Evolutionary conservation across 2,888 invertebrate genomes (phyloP), one percentile per base, ranked within the genome.

Genomic region (Drosophila affinis): DNA sequence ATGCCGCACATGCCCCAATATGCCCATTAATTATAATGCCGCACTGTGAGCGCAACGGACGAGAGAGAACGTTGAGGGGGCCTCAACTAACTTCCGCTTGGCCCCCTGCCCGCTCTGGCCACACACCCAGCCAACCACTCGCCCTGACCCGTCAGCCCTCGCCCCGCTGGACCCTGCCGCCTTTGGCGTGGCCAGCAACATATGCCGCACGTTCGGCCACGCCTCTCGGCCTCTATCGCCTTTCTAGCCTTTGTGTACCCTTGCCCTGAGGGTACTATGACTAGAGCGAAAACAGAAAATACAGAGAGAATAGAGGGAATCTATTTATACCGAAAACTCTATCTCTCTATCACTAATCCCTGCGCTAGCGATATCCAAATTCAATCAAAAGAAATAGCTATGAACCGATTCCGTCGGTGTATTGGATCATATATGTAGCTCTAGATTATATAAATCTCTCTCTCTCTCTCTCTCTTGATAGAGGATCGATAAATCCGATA

Each of bases 21-120:
- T 71, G 78, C 71, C 87, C 82, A 82, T 82, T 82, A 82, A 82
- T 82, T 82, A 82, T 86, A 86, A 84, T 82, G 87, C 76, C 87
- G 76, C 81, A 86, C 79, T 77, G 78, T 72, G 75, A 75, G 74
- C 53, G 46, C 46, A 56, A 47, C 24, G 24, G 24, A 24, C 24
- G 24, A 32, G 32, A 3, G 32, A 32, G 32, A 10, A 3, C 32
- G 29, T n/a, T 52, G n/a, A 3, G 17, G 51, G 57, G 52, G 47
- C 58, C 62, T 62, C 58, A 53, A 61, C 68, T 54, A 64, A 74
- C 74, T 76, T 70, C 64, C 64, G 62, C 47, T 64, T n/a, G 46
- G 48, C 55, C 46, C 46, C 27, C 47, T 9, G 14, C 21, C 10
- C 32, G 56, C 24, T 6, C 18, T 34, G 29, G n/a, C 10, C 54